A percentile compares a stretch with the other conserved stretches of the same genome.
Evolutionary conservation across 2,797 vertebrate genomes (phyloP).

Genomic region (Pogonophryne albipinna): DNA sequence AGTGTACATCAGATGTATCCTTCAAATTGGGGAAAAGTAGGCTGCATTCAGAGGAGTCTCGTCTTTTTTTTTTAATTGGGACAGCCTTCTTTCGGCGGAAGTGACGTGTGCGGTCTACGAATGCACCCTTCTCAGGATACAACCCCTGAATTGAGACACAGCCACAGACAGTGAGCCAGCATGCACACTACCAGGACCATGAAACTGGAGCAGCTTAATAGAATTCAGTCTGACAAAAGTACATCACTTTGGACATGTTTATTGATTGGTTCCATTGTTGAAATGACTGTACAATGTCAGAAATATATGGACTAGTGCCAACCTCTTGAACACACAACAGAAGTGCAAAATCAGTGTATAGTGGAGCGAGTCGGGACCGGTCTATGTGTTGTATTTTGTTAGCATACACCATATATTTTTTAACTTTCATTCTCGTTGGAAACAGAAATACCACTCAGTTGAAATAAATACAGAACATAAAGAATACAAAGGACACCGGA

Average conservation of each 20-base stretch:
- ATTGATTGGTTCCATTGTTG: constrained; percentile 35
- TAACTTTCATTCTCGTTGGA: constrained; percentile 2
- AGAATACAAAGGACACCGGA: constrained; percentile 40
- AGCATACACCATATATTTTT: not conserved
- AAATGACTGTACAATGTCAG: constrained; percentile 8
- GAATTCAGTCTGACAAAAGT: not conserved
- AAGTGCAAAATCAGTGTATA: constrained; percentile 21
- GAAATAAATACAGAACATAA: constrained; percentile 74
- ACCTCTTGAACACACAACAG: constrained; percentile 2
- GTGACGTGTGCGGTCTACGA: too few species aligned
- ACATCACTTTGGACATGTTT: constrained; percentile 30
- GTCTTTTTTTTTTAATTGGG: too few species aligned
- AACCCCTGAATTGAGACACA: too few species aligned
- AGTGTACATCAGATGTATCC: too few species aligned
- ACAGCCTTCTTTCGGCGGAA: too few species aligned
- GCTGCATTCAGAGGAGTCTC: too few species aligned
- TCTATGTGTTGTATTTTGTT: constrained; percentile 9
- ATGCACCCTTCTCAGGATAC: too few species aligned
- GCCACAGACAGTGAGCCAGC: not conserved
- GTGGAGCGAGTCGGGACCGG: constrained; percentile 6
- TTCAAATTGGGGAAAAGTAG: too few species aligned
- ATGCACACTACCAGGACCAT: not conserved
- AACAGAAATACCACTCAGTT: constrained; percentile 25
- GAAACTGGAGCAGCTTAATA: not conserved
- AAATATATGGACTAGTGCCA: constrained; percentile 31